Evolutionary conservation across 2,113 vertebrate genomes (phyloP).

Genomic region (Tauraco erythrolophus): DNA sequence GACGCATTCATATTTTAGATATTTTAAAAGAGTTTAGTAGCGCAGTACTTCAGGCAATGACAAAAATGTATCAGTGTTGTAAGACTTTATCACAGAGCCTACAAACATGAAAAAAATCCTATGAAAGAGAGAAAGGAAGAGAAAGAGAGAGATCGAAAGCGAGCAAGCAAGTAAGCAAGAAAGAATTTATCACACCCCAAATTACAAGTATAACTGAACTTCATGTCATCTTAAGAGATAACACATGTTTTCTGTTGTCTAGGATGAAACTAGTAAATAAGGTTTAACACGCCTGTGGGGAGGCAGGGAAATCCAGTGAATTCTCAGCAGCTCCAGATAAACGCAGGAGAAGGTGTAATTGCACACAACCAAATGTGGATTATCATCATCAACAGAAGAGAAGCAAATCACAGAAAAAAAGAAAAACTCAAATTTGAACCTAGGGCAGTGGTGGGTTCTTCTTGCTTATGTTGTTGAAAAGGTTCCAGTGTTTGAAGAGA

Average conservation of each 20-base stretch:
- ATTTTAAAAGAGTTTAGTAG: not conserved
- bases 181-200: not conserved
- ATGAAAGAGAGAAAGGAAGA: not conserved
- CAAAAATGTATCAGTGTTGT: not conserved
- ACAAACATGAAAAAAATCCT: not conserved
- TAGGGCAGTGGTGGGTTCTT: not conserved
- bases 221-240: not conserved
- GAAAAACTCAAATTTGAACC: not conserved
- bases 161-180: not conserved
- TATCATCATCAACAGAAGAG: not conserved
- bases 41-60: not conserved
- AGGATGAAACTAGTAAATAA: slow-evolving; percentile 28
- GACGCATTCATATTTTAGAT: not conserved
- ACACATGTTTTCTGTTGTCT: not conserved
- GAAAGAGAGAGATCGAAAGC: not conserved
- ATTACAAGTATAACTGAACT: not conserved
- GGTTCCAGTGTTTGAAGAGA: not conserved
- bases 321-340: not conserved
- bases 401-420: not conserved
- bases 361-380: not conserved
- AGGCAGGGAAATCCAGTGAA: not conserved
- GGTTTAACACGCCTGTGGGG: not conserved
- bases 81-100: not conserved
- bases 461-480: not conserved
- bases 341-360: not conserved